A percentile compares a stretch with the other conserved stretches of the same genome.
phyloP scores from a whole-genome alignment of 2,888 invertebrate genomes.

The Andrena camellia region DNA sequence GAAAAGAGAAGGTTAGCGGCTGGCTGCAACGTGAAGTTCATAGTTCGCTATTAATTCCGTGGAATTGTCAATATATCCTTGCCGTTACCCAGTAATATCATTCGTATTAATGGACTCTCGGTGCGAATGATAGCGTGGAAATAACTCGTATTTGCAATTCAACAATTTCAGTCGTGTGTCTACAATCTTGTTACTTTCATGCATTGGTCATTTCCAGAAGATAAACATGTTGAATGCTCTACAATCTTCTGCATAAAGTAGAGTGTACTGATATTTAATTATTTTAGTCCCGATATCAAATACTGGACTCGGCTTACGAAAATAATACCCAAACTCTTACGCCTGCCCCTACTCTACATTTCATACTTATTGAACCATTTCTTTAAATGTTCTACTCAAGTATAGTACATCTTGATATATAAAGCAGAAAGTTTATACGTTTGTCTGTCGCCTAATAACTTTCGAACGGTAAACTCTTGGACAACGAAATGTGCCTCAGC shows the following conservation, averaged over 20 bases:
- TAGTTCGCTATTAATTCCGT: slow-evolving; percentile 38
- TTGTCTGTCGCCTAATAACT: too few relatives aligned
- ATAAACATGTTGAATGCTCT: neutral
- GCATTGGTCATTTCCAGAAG: neutral
- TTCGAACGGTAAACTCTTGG: too few relatives aligned
- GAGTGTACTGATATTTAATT: neutral
- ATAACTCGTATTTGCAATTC: neutral
- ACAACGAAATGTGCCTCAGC: too few relatives aligned
- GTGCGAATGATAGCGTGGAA: neutral
- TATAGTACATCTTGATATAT: too few relatives aligned
- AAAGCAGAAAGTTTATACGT: too few relatives aligned
- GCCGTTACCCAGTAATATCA: neutral
- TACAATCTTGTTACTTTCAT: neutral
- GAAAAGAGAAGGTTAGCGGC: slow-evolving; percentile 27
- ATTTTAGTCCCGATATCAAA: too few relatives aligned
- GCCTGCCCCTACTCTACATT: too few relatives aligned
- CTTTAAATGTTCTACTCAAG: too few relatives aligned
- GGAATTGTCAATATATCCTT: neutral
- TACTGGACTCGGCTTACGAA: too few relatives aligned
- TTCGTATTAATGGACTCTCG: neutral
- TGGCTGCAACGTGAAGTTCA: slow-evolving; percentile 35
- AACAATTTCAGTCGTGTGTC: neutral
- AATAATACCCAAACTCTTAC: too few relatives aligned
- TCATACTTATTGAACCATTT: too few relatives aligned
- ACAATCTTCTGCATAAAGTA: neutral